Base-by-base conservation (phyloP, 2,888 invertebrate genomes). In the Lasioglossum morio region DNA sequence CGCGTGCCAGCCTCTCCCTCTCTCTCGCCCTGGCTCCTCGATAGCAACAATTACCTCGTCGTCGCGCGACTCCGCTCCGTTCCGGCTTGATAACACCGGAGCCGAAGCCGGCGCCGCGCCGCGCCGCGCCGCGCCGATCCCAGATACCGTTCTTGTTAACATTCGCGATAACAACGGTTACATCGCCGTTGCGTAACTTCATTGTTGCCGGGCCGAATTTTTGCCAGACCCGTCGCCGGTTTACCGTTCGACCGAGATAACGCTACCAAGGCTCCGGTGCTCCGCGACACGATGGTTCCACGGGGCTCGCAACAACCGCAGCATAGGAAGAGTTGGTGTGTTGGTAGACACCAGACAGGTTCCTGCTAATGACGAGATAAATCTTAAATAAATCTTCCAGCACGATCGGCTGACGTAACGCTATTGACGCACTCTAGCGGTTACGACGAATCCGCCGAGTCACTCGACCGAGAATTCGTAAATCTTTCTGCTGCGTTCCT, bases 131-230 rank as follows among this genome's bases (percentile, higher is more conserved):
- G 48, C 57, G 43, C n/a, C 72, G 81, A 85, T 83, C 77, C 53
- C 7, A 48, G 85, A 85, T 85, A 81, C 46, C 69, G 78, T 10
- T 60, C 79, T 72, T 86, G 34, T 86, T 81, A 85, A 86, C 86
- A 81, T 81, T 79, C 19, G 48, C 43, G 86, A 86, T 86, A 86
- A 86, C 75, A 53, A 57, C 78, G 74, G 81, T 79, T 78, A 81
- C 85, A 79, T 76, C 77, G 80, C 37, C 75, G 57, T 78, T 77
- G 60, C 79, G 80, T 63, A 84, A 84, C 73, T 40, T 81, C 46
- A 79, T 86, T 85, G 81, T 84, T 79, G 72, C 34, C 23, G 53
- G 16, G 0, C 8, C 66, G 23, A 43, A 53, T 73, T 77, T 81
- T 81, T 73, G n/a, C 27, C 4, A 4, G 34, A 2, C n/a, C 4